phyloP scores from a whole-genome alignment of 2,888 invertebrate species.

The Amiota minor region DNA sequence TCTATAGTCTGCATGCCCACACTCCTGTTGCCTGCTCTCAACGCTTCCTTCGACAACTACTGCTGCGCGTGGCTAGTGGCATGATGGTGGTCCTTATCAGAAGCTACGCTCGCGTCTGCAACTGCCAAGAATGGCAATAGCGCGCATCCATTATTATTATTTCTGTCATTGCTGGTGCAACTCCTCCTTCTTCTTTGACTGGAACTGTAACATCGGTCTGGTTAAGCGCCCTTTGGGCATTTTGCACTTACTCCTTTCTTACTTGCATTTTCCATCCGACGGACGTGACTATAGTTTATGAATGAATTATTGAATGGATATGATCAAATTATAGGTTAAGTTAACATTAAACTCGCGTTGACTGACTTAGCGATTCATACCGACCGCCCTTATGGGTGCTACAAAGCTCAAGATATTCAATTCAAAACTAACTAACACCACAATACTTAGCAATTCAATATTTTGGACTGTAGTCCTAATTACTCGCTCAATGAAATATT shows the following conservation, averaged over 20 bases:
- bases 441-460: too few relatives aligned
- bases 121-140: conserved; percentile 67
- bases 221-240: conserved; percentile 58
- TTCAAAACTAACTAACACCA: too few relatives aligned
- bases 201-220: background rate
- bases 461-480: too few relatives aligned
- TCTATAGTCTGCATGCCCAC: background rate
- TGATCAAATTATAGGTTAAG: conserved; percentile 65
- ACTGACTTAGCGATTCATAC: conserved; percentile 32
- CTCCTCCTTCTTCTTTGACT: background rate
- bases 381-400: too few relatives aligned
- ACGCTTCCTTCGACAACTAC: conserved; percentile 65
- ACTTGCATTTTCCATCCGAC: background rate
- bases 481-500: too few relatives aligned
- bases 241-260: conserved; percentile 42
- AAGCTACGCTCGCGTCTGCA: conserved; percentile 66
- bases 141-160: conserved; percentile 60
- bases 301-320: conserved; percentile 67
- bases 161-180: conserved; percentile 38
- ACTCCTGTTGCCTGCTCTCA: conserved; percentile 51
- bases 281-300: conserved; percentile 14
- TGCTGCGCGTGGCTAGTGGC: conserved; percentile 31
- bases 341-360: conserved; percentile 64
- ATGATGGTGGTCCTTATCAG: conserved; percentile 72
- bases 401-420: too few relatives aligned